These are phyloP conservation scores for Nesoenas mayeri DNA, from an alignment of 2,113 vertebrate genomes.

Conservation along the genomic window DNA sequence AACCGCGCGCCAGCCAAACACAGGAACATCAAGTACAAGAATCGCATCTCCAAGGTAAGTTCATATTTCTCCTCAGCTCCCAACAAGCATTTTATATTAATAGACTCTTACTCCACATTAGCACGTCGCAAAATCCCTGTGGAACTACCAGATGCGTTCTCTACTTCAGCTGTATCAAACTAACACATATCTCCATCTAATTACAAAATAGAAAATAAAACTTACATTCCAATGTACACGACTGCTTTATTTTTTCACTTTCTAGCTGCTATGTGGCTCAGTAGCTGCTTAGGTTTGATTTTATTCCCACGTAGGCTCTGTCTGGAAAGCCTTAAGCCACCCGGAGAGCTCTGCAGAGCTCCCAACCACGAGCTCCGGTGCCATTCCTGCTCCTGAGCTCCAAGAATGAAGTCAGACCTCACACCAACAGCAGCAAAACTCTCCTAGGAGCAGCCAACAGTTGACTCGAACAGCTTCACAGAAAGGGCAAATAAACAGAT, in stretches of 20 bases:
- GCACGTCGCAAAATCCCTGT: not conserved
- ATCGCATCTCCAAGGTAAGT: not conserved
- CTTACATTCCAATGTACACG: accelerated
- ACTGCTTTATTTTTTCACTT: not conserved
- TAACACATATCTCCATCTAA: not conserved
- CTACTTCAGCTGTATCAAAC: not conserved
- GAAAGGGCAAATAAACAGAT: not conserved
- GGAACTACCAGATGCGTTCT: not conserved
- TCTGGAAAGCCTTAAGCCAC: not conserved
- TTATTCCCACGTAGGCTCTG: not conserved
- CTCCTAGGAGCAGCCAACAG: not conserved
- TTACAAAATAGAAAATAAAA: not conserved
- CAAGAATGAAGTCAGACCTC: not conserved
- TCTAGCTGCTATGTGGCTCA: not conserved
- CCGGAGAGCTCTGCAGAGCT: not conserved
- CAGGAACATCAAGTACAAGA: not conserved
- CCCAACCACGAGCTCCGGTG: not conserved
- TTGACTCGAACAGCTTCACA: not conserved
- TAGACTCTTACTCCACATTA: not conserved
- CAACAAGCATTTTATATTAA: not conserved
- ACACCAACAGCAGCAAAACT: accelerated
- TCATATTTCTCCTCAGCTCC: not conserved
- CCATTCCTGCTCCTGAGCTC: not conserved
- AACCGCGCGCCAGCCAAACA: not conserved
- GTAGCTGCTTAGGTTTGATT: not conserved